These are phyloP conservation scores for Champsocephalus esox DNA, from an alignment of 2,797 vertebrate genomes.

Conservation along the genomic window DNA sequence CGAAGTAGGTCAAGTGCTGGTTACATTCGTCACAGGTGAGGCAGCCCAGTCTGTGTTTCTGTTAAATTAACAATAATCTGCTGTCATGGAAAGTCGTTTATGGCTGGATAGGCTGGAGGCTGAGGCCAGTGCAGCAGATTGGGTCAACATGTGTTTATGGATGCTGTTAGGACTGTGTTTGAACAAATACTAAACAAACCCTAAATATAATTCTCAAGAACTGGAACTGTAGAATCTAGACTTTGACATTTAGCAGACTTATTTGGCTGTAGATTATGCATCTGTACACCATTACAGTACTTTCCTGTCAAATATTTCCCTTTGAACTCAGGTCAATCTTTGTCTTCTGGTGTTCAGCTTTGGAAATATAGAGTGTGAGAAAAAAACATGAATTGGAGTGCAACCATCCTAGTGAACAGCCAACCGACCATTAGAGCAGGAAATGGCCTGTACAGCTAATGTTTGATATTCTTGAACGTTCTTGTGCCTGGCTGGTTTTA, in stretches of 20 bases:
- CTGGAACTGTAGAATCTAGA: background rate
- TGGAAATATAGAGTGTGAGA: conserved; percentile 32
- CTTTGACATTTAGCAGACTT: conserved; percentile 22
- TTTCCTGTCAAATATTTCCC: conserved; percentile 22
- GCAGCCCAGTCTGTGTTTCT: conserved; percentile 25
- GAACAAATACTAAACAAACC: conserved; percentile 16
- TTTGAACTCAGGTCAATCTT: conserved; percentile 29
- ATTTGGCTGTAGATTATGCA: conserved; percentile 14
- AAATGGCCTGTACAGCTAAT: conserved; percentile 28
- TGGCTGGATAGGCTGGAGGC: conserved; percentile 1
- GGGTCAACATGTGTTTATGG: background rate
- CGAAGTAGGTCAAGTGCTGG: conserved; percentile 28
- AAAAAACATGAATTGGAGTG: background rate
- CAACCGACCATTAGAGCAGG: conserved; percentile 13
- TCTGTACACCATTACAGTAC: conserved; percentile 16
- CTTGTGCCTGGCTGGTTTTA: conserved; percentile 31
- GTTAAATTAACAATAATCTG: conserved; percentile 1
- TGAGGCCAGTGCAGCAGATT: background rate
- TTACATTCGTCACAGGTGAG: conserved; percentile 20
- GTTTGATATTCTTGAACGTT: conserved; percentile 14
- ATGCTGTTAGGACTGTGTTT: background rate
- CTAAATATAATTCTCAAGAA: conserved; percentile 3
- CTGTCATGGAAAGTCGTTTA: background rate
- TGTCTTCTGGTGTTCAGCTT: conserved; percentile 7
- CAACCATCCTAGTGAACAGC: conserved; percentile 4